phyloP scores from a whole-genome alignment of 2,888 invertebrate genomes.

The Perizoma affinitatum region DNA sequence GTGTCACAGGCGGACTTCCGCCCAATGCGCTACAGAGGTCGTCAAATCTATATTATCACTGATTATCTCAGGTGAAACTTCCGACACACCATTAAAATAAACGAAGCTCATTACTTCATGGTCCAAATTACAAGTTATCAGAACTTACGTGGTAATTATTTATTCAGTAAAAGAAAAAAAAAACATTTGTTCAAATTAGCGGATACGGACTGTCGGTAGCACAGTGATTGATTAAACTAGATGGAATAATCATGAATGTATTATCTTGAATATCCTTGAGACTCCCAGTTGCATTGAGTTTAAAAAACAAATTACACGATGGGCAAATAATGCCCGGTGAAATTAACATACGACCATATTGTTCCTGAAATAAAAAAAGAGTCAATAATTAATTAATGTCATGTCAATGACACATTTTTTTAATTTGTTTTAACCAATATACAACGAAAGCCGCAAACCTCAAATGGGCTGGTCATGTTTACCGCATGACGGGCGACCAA shows the following conservation, averaged over 20 bases:
- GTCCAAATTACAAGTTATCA: conserved; percentile 35
- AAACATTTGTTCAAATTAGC: conserved; percentile 44
- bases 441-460: too few species aligned
- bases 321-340: too few species aligned
- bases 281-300: not conserved
- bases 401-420: too few species aligned
- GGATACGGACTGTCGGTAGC: conserved; percentile 47
- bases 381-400: too few species aligned
- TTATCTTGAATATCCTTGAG: conserved; percentile 1
- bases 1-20: too few species aligned
- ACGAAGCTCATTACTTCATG: conserved; percentile 36
- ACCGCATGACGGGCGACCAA: too few species aligned
- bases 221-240: conserved; percentile 49
- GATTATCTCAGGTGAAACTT: conserved; percentile 37
- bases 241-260: conserved; percentile 13
- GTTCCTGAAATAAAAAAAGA: too few species aligned
- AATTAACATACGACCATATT: too few species aligned
- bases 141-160: conserved; percentile 19
- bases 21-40: too few species aligned
- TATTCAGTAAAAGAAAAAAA: conserved; percentile 17
- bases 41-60: conserved; percentile 20
- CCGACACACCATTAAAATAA: conserved; percentile 38
- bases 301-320: too few species aligned
- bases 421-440: too few species aligned
- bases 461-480: too few species aligned